Evolutionary conservation across 2,113 vertebrate species (phyloP), one percentile per base, ranked within the genome.

Genomic region (Platycercus adscitus): DNA sequence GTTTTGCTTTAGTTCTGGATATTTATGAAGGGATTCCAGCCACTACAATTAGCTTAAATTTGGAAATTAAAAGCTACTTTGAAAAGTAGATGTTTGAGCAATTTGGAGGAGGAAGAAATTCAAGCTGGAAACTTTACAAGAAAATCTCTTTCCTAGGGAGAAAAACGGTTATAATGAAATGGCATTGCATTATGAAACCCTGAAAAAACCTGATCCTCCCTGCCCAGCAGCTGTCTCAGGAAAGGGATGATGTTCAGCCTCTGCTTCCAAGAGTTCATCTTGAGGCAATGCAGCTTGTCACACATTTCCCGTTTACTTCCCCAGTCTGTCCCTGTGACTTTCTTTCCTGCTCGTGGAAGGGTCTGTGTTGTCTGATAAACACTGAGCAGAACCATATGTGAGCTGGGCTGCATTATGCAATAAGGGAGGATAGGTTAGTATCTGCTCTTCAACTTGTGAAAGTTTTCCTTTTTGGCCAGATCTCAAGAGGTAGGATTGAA

Each of bases 351-450:
- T 90, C 7, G 6, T 78, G 89, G 79, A 88, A 71, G 58, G 37
- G 53, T 83, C 37, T 82, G 41, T 91, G 78, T 65, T 93, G 65
- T 69, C 63, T 93, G 92, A 91, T 91, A 95, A 88, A 81, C 44
- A 81, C 77, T 96, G 85, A 95, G 68, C 47, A 88, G 76, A 95
- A 65, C 91, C 88, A 82, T 71, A 91, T 95, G 91, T 84, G 70
- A 84, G 39, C 78, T 86, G 61, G 35, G 24, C 55, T 91, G 80
- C 53, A 68, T 95, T 96, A 87, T 84, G 86, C 86, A 91, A 49
- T 60, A 28, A n/a, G 65, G 77, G 72, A 93, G 96, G 84, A 94
- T 60, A 73, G 81, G 35, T 81, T 65, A 55, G 43, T 71, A 65
- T 83, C 86, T 88, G 17, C 50, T 64, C 47, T 77, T 89, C 39